Conservation (phyloP, 2,888 invertebrate species). For the Nipponacmea schrenckii region DNA sequence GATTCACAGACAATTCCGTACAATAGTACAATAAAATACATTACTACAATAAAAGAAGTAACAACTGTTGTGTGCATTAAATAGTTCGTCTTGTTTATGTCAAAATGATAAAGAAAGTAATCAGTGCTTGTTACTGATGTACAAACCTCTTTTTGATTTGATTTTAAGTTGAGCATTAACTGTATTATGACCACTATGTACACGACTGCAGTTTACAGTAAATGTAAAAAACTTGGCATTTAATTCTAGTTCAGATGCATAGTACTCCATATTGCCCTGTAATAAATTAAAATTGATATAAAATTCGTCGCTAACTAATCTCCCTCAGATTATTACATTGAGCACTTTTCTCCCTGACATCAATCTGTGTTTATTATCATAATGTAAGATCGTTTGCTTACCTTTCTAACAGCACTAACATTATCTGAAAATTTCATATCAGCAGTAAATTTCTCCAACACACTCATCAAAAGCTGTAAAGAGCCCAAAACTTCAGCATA, state of each 20-base stretch:
- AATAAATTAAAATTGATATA: not conserved
- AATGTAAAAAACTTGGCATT: slow-evolving; percentile 65
- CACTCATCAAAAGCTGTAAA: slow-evolving; percentile 49
- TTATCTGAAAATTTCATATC: slow-evolving; percentile 55
- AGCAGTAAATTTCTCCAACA: slow-evolving; percentile 52
- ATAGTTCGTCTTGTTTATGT: not conserved
- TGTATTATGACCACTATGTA: slow-evolving; percentile 67
- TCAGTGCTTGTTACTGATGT: not conserved
- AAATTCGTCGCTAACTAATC: too few relatives aligned
- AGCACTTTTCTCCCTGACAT: too few relatives aligned
- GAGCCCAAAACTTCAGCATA: not conserved
- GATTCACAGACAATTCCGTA: not conserved
- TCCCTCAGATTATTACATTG: too few relatives aligned
- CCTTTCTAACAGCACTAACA: slow-evolving; percentile 54
- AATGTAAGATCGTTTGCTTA: slow-evolving; percentile 18
- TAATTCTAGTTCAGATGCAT: slow-evolving; percentile 62
- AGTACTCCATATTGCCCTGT: slow-evolving; percentile 64
- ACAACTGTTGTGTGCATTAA: not conserved
- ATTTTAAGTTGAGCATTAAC: slow-evolving; percentile 65
- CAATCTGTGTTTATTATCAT: too few relatives aligned
- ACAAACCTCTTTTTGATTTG: slow-evolving; percentile 60
- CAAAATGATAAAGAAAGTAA: not conserved
- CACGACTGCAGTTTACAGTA: slow-evolving; percentile 60
- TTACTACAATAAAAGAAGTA: not conserved
- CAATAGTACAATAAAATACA: not conserved